phyloP scores from a whole-genome alignment of 2,797 vertebrate species.

The Gadopsis marmoratus region DNA sequence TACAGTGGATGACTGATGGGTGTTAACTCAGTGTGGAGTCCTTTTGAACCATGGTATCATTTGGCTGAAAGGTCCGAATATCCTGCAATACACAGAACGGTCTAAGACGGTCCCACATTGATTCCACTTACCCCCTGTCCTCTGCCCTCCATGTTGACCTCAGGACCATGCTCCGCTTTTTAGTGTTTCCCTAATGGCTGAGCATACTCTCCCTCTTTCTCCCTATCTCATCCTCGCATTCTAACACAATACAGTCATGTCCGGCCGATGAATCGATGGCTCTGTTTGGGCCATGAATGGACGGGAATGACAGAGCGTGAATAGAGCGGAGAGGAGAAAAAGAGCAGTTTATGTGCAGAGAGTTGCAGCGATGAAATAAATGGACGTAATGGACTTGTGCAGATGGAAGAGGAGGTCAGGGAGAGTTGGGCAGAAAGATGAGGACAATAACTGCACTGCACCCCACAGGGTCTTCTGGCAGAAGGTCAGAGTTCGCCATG shows the following conservation, averaged over 20 bases:
- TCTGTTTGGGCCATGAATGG: constrained; percentile 79
- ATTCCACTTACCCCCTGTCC: constrained; percentile 27
- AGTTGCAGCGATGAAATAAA: constrained; percentile 70
- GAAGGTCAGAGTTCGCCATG: constrained; percentile 71
- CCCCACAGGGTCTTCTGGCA: constrained; percentile 69
- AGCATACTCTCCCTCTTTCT: constrained; percentile 36
- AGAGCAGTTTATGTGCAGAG: constrained; percentile 71
- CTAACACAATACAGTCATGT: constrained; percentile 77
- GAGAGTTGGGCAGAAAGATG: constrained; percentile 66
- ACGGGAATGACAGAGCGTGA: constrained; percentile 54
- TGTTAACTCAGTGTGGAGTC: constrained; percentile 52
- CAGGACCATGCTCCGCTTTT: constrained; percentile 55
- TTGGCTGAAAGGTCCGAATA: constrained; percentile 52
- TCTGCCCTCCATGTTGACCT: constrained; percentile 68
- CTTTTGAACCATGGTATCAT: constrained; percentile 40
- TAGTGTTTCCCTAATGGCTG: constrained; percentile 40
- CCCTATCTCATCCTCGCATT: constrained; percentile 73
- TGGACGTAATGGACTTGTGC: constrained; percentile 71
- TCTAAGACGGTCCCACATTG: constrained; percentile 39
- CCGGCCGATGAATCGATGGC: constrained; percentile 79
- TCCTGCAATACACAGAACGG: constrained; percentile 33
- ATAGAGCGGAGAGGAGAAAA: constrained; percentile 57
- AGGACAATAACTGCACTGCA: constrained; percentile 73
- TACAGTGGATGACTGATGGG: constrained; percentile 63
- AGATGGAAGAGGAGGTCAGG: constrained; percentile 77